Conservation (phyloP, 2,888 invertebrate genomes). For the Oligia strigilis region DNA sequence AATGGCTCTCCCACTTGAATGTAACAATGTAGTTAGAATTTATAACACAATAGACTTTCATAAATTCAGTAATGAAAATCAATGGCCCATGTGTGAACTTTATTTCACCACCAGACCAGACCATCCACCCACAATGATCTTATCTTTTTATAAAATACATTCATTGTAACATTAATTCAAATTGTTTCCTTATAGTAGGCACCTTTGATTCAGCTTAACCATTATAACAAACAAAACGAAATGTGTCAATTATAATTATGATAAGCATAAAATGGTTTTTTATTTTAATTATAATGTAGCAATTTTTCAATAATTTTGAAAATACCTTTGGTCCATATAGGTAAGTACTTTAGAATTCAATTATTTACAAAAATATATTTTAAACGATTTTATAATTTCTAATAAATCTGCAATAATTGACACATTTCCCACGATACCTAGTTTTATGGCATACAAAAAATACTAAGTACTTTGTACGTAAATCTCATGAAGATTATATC, state of each 20-base stretch:
- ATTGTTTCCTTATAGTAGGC: conserved; percentile 73
- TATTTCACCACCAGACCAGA: conserved; percentile 14
- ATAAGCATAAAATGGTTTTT: background rate
- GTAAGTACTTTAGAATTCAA: conserved; percentile 19
- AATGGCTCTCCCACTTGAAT: background rate
- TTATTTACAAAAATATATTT: conserved; percentile 49
- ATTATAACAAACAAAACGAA: conserved; percentile 64
- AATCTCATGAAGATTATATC: conserved; percentile 73
- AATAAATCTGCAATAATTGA: conserved; percentile 55
- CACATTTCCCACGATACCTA: conserved; percentile 62
- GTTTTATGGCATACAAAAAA: conserved; percentile 77
- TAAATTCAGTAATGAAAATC: conserved; percentile 10
- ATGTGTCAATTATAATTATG: conserved; percentile 69
- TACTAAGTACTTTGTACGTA: conserved; percentile 85
- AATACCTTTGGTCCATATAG: conserved; percentile 51
- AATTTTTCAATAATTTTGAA: conserved; percentile 33
- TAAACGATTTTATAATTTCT: conserved; percentile 8
- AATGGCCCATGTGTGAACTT: conserved; percentile 19
- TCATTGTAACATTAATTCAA: conserved; percentile 58
- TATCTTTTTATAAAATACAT: conserved; percentile 47
- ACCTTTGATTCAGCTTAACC: conserved; percentile 87
- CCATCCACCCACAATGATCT: conserved; percentile 25
- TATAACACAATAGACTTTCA: conserved; percentile 34
- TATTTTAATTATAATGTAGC: background rate
- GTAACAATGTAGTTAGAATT: background rate